Base-by-base conservation (phyloP, 64 coral and sea anemone species). In the Porites australiensis region DNA sequence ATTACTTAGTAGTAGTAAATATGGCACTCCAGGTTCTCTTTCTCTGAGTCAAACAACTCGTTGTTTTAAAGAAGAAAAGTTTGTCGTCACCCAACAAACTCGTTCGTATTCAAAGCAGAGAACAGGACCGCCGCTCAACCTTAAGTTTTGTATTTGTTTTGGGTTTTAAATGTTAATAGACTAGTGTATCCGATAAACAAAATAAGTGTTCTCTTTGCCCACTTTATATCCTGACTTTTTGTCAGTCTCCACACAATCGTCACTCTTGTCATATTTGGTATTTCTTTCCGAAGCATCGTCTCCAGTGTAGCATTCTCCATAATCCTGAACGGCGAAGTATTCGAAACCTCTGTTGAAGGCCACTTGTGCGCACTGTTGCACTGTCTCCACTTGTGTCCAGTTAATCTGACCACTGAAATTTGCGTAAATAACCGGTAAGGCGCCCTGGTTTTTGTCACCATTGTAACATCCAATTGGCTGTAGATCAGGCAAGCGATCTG, bases 311-410 rank as follows among this genome's bases (percentile, higher is more conserved):
- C 93, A 96, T 78, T 96, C 90, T 5, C 76, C 84, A 5, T 89
- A 96, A 48, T 50, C 89, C 19, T 96, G 94, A 49, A 96, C 50
- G 57, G 58, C 86, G 68, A 96, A 96, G 49, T 92, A 82, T 6
- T 54, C 63, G 53, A 89, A 83, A 2, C 86, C 94, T 23, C 57
- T 81, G 74, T 96, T 86, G 27, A 22, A 64, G 14, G 85, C 94
- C 59, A 92, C 77, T 8, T 55, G 79, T 3, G 87, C 88, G 55
- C 95, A 96, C 51, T 93, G 87, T 18, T 78, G 47, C 3, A 96
- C 70, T 9, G 88, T 94, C 15, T 90, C 80, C 88, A 94, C 87
- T 8, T 87, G 37, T 4, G 5, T 13, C 95, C 95, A 96, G 13
- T 50, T 18, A 18, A 94, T 90, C 27, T 94, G 92, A 19, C 12